Evolutionary conservation across 2,113 vertebrate species (phyloP), one percentile per base, ranked within the genome.

Genomic region (Axis porcinus): DNA sequence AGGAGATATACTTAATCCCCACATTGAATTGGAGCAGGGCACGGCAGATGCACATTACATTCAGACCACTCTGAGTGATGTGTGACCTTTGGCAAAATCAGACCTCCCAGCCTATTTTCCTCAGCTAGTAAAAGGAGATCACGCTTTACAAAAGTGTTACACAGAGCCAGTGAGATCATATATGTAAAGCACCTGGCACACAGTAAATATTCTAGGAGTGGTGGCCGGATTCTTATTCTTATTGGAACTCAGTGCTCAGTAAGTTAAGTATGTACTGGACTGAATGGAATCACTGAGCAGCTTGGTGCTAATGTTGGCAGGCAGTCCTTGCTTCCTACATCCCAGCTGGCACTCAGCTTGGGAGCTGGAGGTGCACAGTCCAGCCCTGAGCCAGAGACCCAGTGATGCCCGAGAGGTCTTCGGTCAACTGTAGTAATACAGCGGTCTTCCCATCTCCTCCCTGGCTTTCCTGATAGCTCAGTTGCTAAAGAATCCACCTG

Each of bases 271-370:
- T 36, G 50, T 83, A 13, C 23, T 50, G 57, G 76, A 27, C 78
- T 97, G 58, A 91, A 90, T 89, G 64, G 92, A 96, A 79, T 91
- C 81, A 89, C 36, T 52, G 86, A 94, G 67, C 62, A 74, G 17
- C 85, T 96, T 93, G 78, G 85, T 91, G 45, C 67, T 93, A 81
- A 89, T 74, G 21, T 36, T 94, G 90, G 86, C 74, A 91, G 54
- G 60, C 17, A 47, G 40, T 57, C 74, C 19, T 54, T 85, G 33
- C 82, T 93, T 95, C 85, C 94, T 60, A 4, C 57, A 64, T 54
- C 33, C 62, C 64, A 78, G 84, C 57, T 95, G 58, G 79, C 40
- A 55, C 81, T 95, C 50, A 84, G 10, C 27, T 94, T 64, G n/a
- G n/a, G 55, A 9, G 78, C 52, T 93, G 12, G 82, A 96, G 47